Base-by-base conservation (phyloP, 2,797 vertebrate species). In the Myioborus miniatus region DNA sequence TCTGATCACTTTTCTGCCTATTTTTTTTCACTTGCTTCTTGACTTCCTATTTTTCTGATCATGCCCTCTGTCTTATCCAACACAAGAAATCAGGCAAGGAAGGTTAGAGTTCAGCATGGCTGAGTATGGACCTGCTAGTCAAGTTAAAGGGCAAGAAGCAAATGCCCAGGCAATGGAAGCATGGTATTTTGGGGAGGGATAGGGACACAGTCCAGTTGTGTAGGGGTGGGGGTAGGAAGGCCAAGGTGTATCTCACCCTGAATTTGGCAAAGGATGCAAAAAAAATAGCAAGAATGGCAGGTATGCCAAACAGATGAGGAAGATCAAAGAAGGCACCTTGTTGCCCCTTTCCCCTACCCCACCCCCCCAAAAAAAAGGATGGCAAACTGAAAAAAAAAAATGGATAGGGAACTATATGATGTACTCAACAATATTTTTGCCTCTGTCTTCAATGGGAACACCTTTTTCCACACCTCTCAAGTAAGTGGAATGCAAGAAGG, bases 341-440 rank as follows among this genome's bases (percentile, higher is more conserved):
- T 19, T 55, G 7, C 11, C 15, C 12, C 5, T 19, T 24, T 23
- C 23, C 6, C 15, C 22, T 1, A 0, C 7, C 3, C 16, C 11
- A 2, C 20, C 15, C 6, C 23, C 44, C 37, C 37, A 5, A 44
- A 11, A 5, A 39, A 26, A 46, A 44, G 9, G 4, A 10, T 44
- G 37, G 9, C 5, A 59, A 72, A 59, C 39, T 26, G 8, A 12
- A 74, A 30, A 26, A 3, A 3, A 56, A 34, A 5, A 52, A 29
- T 18, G 5, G 6, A 44, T 44, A 24, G 49, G 4, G 18, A 70
- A 36, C 16, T 63, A 50, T 11, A n/a, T 52, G 14, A 30, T 9
- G 4, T 44, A 46, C 2, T 24, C 21, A 72, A n/a, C 6, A 36
- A 52, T 1, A 30, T 52, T 67, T 67, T 74, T 80, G 6, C 17